These are phyloP conservation scores for Pyrocephalus nanus DNA, from an alignment of 2,797 vertebrate species.

Conservation along the genomic window DNA sequence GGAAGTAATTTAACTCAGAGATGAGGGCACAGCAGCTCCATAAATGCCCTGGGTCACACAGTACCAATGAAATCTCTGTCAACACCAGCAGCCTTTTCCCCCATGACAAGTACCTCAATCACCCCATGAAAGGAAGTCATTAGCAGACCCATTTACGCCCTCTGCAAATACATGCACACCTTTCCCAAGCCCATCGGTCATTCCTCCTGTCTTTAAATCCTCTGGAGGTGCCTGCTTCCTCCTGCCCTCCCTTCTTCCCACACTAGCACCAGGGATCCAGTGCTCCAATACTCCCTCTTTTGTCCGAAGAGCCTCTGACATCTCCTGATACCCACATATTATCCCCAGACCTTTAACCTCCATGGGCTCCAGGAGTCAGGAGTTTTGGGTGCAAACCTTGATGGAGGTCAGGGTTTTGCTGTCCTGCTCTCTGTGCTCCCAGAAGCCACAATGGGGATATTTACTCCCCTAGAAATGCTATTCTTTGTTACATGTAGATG, in stretches of 20 bases:
- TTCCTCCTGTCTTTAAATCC: not conserved
- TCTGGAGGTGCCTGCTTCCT: not conserved
- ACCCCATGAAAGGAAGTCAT: conserved; percentile 1
- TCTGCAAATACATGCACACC: not conserved
- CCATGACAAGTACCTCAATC: not conserved
- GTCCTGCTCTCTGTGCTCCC: not conserved
- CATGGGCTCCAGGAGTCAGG: not conserved
- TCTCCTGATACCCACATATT: not conserved
- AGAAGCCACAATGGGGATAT: not conserved
- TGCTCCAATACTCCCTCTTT: not conserved
- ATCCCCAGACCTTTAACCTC: not conserved
- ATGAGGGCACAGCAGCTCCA: not conserved
- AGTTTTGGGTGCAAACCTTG: not conserved
- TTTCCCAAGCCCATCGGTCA: not conserved
- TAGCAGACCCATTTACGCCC: not conserved
- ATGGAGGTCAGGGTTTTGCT: not conserved
- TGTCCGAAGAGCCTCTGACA: not conserved
- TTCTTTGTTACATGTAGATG: not conserved
- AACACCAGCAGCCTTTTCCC: not conserved
- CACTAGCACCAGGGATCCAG: too few species aligned
- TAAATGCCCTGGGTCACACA: not conserved
- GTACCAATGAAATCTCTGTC: conserved; percentile 44
- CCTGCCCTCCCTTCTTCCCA: not conserved
- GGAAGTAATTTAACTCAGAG: conserved; percentile 51
- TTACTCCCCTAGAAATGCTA: not conserved